A percentile compares a stretch with the other conserved stretches of the same genome.
phyloP scores from a whole-genome alignment of 2,797 vertebrate genomes.

The Pangasius mekongensis region DNA sequence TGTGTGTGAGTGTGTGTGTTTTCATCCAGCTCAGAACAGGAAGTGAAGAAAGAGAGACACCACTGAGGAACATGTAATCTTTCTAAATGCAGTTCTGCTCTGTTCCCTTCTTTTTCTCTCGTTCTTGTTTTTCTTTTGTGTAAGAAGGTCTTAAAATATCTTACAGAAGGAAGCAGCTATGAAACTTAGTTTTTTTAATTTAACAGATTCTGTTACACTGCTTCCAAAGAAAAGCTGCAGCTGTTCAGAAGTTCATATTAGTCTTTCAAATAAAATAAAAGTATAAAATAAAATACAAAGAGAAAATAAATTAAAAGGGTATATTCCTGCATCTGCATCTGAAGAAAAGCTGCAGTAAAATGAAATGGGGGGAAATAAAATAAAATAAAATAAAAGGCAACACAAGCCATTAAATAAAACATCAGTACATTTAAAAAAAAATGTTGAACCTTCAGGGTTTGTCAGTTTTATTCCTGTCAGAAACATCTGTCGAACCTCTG shows the following conservation, averaged over 20 bases:
- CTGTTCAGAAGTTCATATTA: background rate
- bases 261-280: background rate
- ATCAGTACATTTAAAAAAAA: too few relatives aligned
- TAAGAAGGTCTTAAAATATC: background rate
- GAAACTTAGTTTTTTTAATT: background rate
- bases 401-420: too few relatives aligned
- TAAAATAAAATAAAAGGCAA: too few relatives aligned
- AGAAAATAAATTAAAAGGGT: background rate
- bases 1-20: background rate
- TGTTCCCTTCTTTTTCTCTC: background rate
- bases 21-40: conserved; percentile 20
- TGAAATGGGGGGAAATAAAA: background rate
- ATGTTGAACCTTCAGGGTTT: too few relatives aligned
- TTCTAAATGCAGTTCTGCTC: conserved; percentile 5
- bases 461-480: too few relatives aligned
- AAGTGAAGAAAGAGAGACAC: conserved; percentile 19
- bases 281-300: background rate
- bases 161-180: background rate
- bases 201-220: too few relatives aligned
- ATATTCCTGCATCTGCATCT: too few relatives aligned
- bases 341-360: background rate
- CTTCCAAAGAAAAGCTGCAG: too few relatives aligned
- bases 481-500: too few relatives aligned
- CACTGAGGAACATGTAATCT: conserved; percentile 18
- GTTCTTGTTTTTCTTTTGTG: background rate